Base-by-base conservation (phyloP, 2,113 vertebrate species). In the Cololabis saira region DNA sequence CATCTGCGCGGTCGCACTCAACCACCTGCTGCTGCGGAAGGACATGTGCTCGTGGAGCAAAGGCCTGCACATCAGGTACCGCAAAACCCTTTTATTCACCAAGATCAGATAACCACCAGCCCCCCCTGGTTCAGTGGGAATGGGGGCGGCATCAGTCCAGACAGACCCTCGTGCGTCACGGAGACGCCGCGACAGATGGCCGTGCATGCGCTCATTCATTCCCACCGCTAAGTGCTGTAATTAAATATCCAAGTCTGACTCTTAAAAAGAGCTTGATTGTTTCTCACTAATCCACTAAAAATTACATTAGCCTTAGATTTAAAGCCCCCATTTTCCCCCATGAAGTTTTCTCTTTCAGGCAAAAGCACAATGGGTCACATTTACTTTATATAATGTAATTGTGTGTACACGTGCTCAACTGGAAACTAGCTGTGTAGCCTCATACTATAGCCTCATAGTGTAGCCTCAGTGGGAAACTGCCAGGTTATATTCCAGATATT, bases 11-110 rank as follows among this genome's bases (percentile, higher is more conserved):
- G 63, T 96, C 27, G 98, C 96, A 0, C 93, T 99, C 14, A 99
- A 99, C 59, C 95, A 98, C 83, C 95, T 99, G 11, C 95, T 99
- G 17, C 93, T 99, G 75, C 92, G 97, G 61, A 99, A 98, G 87
- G 97, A 98, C 89, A 97, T 98, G 96, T 99, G 98, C 88, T 98
- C 95, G 0, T 99, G 98, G 98, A 97, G 96, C 83, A 99, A 98
- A 88, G 97, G 98, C 71, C 96, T 99, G 92, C 97, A 98, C 94
- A 98, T 99, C 83, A 96, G 96, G 97, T 99, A 89, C 40, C 11
- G 5, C 11, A 11, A 5, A 1, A 2, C 33, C 27, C 9, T 2
- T 37, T 61, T 9, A 15, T 37, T 33, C 4, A 8, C 2, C 7
- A 15, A 49, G 3, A 24, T 27, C 13, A 22, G 5, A 22, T 15